A percentile compares a stretch with the other conserved stretches of the same genome.
Conservation (phyloP, 2,888 invertebrate genomes). For the Cyclophora punctaria region DNA sequence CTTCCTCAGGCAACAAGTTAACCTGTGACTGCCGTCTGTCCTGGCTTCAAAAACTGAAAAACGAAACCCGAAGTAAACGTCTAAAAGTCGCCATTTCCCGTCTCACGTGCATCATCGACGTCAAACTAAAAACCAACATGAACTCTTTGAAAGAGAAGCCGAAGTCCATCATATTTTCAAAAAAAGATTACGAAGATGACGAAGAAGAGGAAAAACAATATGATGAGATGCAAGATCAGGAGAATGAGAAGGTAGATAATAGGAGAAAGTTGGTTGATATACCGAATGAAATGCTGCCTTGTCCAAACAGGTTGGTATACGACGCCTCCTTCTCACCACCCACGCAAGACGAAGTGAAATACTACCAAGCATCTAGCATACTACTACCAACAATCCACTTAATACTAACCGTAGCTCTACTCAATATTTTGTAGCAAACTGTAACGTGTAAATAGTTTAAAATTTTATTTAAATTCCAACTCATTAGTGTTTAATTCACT, state of each 20-base stretch:
- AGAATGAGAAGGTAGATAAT: slow-evolving; percentile 53
- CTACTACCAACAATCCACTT: slow-evolving; percentile 16
- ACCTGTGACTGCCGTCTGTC: slow-evolving; percentile 87
- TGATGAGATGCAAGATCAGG: slow-evolving; percentile 64
- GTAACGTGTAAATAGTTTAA: slow-evolving; percentile 9
- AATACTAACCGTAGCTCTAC: slow-evolving; percentile 19
- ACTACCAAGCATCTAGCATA: slow-evolving; percentile 49
- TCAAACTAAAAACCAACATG: slow-evolving; percentile 38
- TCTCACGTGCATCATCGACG: slow-evolving; percentile 80
- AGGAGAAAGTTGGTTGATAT: slow-evolving; percentile 54
- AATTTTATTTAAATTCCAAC: no score
- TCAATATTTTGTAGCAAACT: slow-evolving; percentile 37
- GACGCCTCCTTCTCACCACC: slow-evolving; percentile 58
- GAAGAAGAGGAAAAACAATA: slow-evolving; percentile 53
- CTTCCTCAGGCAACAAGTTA: slow-evolving; percentile 83
- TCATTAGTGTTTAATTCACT: neutral
- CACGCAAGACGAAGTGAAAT: slow-evolving; percentile 65
- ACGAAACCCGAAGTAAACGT: slow-evolving; percentile 82
- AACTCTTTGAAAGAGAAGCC: slow-evolving; percentile 34
- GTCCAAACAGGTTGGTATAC: slow-evolving; percentile 51
- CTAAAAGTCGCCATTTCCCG: slow-evolving; percentile 79
- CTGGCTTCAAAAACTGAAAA: slow-evolving; percentile 84
- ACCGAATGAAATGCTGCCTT: slow-evolving; percentile 53
- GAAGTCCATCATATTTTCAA: slow-evolving; percentile 27
- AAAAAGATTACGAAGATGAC: slow-evolving; percentile 48